phyloP scores from a whole-genome alignment of 1,140 invertebrate genomes.

The Globodera rostochiensis region DNA sequence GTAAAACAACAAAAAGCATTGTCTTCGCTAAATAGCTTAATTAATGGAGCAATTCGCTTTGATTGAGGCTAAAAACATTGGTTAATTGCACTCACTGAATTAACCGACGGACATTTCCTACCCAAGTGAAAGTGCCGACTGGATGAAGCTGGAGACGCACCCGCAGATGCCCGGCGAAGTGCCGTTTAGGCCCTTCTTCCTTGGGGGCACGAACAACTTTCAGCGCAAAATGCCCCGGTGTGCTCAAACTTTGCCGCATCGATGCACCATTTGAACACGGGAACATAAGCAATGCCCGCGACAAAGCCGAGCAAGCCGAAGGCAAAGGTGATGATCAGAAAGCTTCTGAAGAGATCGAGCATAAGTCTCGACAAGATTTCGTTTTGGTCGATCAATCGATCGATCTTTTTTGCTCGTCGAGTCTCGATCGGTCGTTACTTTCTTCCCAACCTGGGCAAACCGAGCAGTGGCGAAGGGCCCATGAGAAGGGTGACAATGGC shows the following conservation, averaged over 20 bases:
- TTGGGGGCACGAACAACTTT: background rate
- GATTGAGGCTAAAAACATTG: no score
- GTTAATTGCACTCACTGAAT: background rate
- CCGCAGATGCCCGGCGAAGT: slow-evolving; percentile 14
- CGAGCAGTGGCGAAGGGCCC: slow-evolving; percentile 15
- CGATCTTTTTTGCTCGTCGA: no score
- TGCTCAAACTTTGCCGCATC: slow-evolving; percentile 18
- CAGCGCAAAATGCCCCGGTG: background rate
- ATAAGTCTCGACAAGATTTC: background rate
- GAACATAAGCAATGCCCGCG: background rate
- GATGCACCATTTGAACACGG: slow-evolving; percentile 31
- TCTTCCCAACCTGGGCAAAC: background rate
- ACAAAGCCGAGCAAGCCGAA: slow-evolving; percentile 19
- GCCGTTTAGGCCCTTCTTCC: slow-evolving; percentile 1
- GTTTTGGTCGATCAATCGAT: background rate
- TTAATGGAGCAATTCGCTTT: no score
- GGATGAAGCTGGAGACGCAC: slow-evolving; percentile 15
- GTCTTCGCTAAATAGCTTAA: background rate
- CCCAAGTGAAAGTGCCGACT: slow-evolving; percentile 13
- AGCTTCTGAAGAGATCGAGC: background rate
- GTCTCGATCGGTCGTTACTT: background rate
- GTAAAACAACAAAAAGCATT: background rate
- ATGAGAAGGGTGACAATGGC: slow-evolving; percentile 11
- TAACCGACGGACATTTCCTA: background rate
- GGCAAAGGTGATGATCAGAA: slow-evolving; percentile 1